Conservation (phyloP, 1,140 invertebrate genomes). For the Monochamus saltuarius region DNA sequence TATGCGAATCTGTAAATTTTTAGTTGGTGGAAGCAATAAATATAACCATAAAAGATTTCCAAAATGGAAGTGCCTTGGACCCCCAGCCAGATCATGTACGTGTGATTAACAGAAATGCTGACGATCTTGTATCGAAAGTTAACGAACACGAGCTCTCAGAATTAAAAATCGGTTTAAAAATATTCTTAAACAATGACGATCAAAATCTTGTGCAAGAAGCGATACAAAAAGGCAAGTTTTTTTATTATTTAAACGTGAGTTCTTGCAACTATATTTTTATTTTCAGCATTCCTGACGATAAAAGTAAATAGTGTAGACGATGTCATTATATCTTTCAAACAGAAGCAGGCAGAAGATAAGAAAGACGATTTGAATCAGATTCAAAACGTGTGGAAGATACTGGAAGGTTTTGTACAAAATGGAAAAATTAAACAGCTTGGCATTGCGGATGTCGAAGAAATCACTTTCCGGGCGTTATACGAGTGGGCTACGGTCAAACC, state of each 20-base stretch:
- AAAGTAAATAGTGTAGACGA: conserved; percentile 70
- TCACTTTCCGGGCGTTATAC: conserved; percentile 74
- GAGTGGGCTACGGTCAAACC: conserved; percentile 83
- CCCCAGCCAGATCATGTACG: conserved; percentile 47
- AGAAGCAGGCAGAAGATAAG: conserved; percentile 52
- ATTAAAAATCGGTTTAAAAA: conserved; percentile 66
- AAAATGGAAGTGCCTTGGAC: conserved; percentile 47
- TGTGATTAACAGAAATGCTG: conserved; percentile 54
- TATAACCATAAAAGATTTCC: conserved; percentile 60
- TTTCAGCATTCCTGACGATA: conserved; percentile 66
- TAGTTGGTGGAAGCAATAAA: conserved; percentile 75
- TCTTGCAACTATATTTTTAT: neutral
- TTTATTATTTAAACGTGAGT: neutral
- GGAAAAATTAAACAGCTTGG: conserved; percentile 75
- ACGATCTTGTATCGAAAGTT: conserved; percentile 61
- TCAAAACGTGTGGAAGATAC: conserved; percentile 69
- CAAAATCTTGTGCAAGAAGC: conserved; percentile 56
- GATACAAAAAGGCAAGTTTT: conserved; percentile 56
- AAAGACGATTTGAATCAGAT: conserved; percentile 63
- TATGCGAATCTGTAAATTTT: conserved; percentile 32
- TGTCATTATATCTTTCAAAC: conserved; percentile 71
- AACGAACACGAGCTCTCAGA: conserved; percentile 61
- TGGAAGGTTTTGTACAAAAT: conserved; percentile 69
- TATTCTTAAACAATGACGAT: conserved; percentile 63
- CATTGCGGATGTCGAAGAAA: conserved; percentile 84